Percentiles rank a stretch among this genome's conserved stretches.
Evolutionary conservation across 2,797 vertebrate species (phyloP).

Genomic region (Ptychadena robeensis): DNA sequence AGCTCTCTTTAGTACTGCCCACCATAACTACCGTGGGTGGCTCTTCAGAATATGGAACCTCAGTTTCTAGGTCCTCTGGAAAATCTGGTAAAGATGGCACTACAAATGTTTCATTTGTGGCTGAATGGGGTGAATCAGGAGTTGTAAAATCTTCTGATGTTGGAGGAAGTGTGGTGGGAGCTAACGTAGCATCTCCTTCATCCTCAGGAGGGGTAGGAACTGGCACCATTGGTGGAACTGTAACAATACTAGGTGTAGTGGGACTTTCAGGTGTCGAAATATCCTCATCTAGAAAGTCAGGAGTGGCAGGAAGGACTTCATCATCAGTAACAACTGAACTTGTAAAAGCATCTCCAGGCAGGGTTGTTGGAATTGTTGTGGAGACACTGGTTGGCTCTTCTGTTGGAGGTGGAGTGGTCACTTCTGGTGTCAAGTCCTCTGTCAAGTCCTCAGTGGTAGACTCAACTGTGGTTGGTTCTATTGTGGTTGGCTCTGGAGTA

Average conservation of each 20-base stretch:
- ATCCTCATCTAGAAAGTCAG: slow-evolving; percentile 57
- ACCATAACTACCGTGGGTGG: slow-evolving; percentile 65
- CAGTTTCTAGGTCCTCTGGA: slow-evolving; percentile 65
- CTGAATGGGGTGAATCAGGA: slow-evolving; percentile 67
- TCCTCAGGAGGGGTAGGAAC: slow-evolving; percentile 66
- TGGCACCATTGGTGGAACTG: slow-evolving; percentile 58
- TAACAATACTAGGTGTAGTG: slow-evolving; percentile 61
- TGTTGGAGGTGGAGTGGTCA: slow-evolving; percentile 63
- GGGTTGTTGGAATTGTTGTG: slow-evolving; percentile 55
- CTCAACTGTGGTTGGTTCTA: slow-evolving; percentile 64
- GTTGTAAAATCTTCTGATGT: slow-evolving; percentile 59
- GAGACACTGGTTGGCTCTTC: slow-evolving; percentile 68
- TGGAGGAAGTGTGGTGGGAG: slow-evolving; percentile 56
- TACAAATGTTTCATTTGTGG: slow-evolving; percentile 64
- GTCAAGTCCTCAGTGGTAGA: slow-evolving; percentile 63
- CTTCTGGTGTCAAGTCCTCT: slow-evolving; percentile 64
- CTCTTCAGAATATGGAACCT: slow-evolving; percentile 65
- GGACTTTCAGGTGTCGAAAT: slow-evolving; percentile 56
- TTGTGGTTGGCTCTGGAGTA: slow-evolving; percentile 64
- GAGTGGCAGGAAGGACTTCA: slow-evolving; percentile 59
- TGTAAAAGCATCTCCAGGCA: slow-evolving; percentile 58
- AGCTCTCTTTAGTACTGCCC: slow-evolving; percentile 70
- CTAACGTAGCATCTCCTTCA: slow-evolving; percentile 62
- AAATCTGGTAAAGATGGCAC: slow-evolving; percentile 67
- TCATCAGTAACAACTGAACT: slow-evolving; percentile 40